Base-by-base conservation (phyloP, 2,113 vertebrate genomes). In the Gopherus evgoodei region DNA sequence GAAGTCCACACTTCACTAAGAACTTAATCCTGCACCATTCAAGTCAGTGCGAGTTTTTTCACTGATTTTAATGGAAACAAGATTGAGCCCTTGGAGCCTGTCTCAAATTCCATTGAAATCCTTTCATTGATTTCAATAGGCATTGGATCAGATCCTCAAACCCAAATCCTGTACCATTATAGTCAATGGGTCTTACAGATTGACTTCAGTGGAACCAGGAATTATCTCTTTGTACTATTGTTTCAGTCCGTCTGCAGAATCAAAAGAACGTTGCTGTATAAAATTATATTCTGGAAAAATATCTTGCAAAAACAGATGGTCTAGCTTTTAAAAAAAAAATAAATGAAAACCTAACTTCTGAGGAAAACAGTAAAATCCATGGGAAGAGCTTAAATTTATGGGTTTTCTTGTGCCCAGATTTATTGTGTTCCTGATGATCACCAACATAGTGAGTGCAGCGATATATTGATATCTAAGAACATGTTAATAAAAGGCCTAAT, bases 11-110 rank as follows among this genome's bases (percentile, higher is more conserved):
- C 79, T 91, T 0, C 49, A 83, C 25, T 62, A 5, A 56, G 44
- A 22, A 56, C 38, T 92, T 93, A 90, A 91, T 94, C 17, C 57
- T 90, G 5, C 84, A 75, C 22, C 47, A 59, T 88, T 89, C 94
- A 25, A 84, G 24, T 90, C 85, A 90, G 50, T 54, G 57, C 24
- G 8, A 90, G 49, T 57, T 42, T 75, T 42, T 81, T 62, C 95
- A 94, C 86, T 86, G 89, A 93, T 79, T 90, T 83, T n/a, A 88
- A 90, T 80, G 54, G 84, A 90, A 89, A 81, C 84, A 89, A 93
- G 24, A 65, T 76, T 13, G 87, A 72, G 82, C 35, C 3, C 13
- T 11, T 35, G 93, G 91, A 91, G 25, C 29, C 93, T 86, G 86
- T 80, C 62, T 19, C 84, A 90, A 95, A 91, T 96, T 44, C 47